These are phyloP conservation scores for Listronotus bonariensis DNA, from an alignment of 1,140 invertebrate genomes.

Conservation along the genomic window DNA sequence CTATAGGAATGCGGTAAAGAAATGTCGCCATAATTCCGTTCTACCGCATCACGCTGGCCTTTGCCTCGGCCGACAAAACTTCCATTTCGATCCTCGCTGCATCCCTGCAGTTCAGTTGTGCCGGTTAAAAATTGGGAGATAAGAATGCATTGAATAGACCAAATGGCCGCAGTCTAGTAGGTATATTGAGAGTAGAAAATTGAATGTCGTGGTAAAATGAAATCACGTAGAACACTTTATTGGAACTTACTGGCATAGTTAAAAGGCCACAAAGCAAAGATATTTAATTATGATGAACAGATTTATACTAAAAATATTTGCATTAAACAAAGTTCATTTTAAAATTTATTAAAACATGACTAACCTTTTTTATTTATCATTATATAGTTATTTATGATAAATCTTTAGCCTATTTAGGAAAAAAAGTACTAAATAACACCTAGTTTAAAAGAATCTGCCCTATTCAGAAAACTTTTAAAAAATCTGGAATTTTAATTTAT, in stretches of 20 bases:
- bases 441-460: no score
- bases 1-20: conserved; percentile 28
- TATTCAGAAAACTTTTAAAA: no score
- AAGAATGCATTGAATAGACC: conserved; percentile 32
- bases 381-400: no score
- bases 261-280: no score
- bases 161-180: conserved; percentile 15
- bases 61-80: conserved; percentile 18
- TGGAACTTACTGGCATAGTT: conserved; percentile 14
- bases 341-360: no score
- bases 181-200: conserved; percentile 6
- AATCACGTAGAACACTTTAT: conserved; percentile 32
- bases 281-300: no score
- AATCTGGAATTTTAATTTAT: no score
- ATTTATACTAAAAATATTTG: no score
- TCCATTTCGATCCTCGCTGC: conserved; percentile 14
- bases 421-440: no score
- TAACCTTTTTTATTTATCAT: no score
- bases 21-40: conserved; percentile 33
- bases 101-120: conserved; percentile 23
- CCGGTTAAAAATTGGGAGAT: conserved; percentile 29
- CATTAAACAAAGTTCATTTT: no score
- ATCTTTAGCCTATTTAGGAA: no score
- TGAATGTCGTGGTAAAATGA: conserved; percentile 17
- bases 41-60: conserved; percentile 26